Base-by-base conservation (phyloP, 2,888 invertebrate genomes). In the Calliopum simillimum region DNA sequence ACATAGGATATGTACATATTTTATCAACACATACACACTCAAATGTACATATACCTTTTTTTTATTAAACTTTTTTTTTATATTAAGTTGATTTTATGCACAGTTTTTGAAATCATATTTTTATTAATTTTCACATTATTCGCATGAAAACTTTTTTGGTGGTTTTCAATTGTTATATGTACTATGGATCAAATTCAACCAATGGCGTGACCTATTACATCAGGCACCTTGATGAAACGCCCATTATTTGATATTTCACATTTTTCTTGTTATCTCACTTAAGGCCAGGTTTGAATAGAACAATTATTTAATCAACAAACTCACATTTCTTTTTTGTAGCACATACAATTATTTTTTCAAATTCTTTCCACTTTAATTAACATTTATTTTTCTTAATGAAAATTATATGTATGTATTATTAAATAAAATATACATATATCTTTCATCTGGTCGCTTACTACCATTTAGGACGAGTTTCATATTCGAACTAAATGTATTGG, bases 161-260 rank as follows among this genome's bases (percentile, higher is more conserved):
- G 13, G 21, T 53, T 14, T 14, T 53, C 14, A 12, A 21, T 13
- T 23, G 4, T 23, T 21, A 41, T 19, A n/a, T n/a, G n/a, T n/a
- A 41, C 8, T 25, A 41, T 58, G 6, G 14, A 46, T 19, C 33
- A 6, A 33, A 33, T 33, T 14, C 41, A n/a, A 21, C 44, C 43
- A 19, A 49, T 49, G 41, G 41, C 41, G 16, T 59, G 67, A 67
- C 53, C 65, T 53, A 65, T 67, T 67, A 67, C 67, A 67, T 67
- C 58, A 67, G 67, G 67, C 33, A 47, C 25, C 44, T 21, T 47
- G 33, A 46, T 49, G 59, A 21, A 59, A 67, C 67, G 67, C 67
- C 67, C 67, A 67, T 33, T 8, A 67, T n/a, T 33, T 46, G n/a
- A 33, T 25, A 23, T 58, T 33, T 33, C 33, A 33, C 33, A 33